A percentile compares a stretch with the other conserved stretches of the same genome.
These are phyloP conservation scores for Pelodytes ibericus DNA, from an alignment of 2,797 vertebrate genomes.

Conservation along the genomic window DNA sequence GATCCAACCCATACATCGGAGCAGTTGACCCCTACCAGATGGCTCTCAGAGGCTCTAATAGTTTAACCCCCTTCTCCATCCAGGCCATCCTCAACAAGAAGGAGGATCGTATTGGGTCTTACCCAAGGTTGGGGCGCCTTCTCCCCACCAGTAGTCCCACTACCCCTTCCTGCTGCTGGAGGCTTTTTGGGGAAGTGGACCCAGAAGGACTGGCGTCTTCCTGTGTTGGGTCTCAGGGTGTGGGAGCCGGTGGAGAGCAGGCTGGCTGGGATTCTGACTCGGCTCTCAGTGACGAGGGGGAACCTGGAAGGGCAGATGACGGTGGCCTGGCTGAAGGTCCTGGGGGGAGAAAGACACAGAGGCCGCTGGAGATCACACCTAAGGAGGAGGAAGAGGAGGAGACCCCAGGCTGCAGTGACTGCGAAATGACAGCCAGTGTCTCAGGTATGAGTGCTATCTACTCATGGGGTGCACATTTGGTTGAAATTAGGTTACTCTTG, in stretches of 20 bases:
- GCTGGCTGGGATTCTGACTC: constrained; percentile 91
- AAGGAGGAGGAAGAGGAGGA: constrained; percentile 72
- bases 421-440: constrained; percentile 79
- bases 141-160: constrained; percentile 50
- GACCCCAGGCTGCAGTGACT: constrained; percentile 80
- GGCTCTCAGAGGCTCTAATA: constrained; percentile 85
- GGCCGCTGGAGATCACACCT: constrained; percentile 54
- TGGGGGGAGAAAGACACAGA: constrained; percentile 29
- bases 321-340: constrained; percentile 46
- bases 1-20: neutral
- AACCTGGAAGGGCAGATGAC: constrained; percentile 58
- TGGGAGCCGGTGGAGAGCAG: constrained; percentile 64
- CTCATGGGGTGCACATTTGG: too few relatives aligned
- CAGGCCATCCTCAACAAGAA: constrained; percentile 95
- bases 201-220: constrained; percentile 56
- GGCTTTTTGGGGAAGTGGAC: constrained; percentile 84
- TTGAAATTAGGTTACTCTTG: too few relatives aligned
- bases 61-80: constrained; percentile 94
- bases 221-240: constrained; percentile 58
- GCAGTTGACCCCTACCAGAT: constrained; percentile 63
- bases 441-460: constrained; percentile 87
- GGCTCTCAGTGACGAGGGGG: constrained; percentile 86
- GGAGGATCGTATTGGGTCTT: constrained; percentile 72
- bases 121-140: constrained; percentile 58
- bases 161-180: constrained; percentile 81